Percentiles rank a stretch among this genome's conserved stretches.
phyloP scores from a whole-genome alignment of 2,113 vertebrate species.

The Trochalopteron elliotii region DNA sequence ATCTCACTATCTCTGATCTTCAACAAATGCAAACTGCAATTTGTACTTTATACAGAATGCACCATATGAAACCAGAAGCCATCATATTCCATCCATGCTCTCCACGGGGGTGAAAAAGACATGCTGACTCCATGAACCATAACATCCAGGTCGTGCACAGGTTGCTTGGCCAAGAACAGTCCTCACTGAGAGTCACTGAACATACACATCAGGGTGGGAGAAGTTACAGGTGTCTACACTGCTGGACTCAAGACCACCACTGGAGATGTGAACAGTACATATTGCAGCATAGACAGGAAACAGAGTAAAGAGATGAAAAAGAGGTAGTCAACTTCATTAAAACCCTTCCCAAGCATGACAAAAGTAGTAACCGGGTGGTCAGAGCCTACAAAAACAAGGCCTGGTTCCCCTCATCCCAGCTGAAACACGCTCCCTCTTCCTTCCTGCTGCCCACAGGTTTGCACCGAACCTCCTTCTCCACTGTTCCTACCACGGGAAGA shows the following conservation, averaged over 20 bases:
- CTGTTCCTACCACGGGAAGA: neutral
- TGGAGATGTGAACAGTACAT: neutral
- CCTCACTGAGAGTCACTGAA: neutral
- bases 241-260: neutral
- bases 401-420: neutral
- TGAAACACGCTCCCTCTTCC: fast-evolving
- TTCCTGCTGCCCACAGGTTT: neutral
- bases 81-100: neutral
- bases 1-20: neutral
- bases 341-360: neutral
- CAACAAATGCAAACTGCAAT: neutral
- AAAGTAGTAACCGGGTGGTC: neutral
- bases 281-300: neutral
- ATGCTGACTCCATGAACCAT: neutral
- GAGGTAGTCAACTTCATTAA: neutral
- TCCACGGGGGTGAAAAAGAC: neutral
- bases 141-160: neutral
- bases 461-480: neutral
- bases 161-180: neutral
- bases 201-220: neutral
- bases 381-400: neutral
- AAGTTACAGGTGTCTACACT: neutral
- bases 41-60: neutral
- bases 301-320: neutral
- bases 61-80: neutral